Evolutionary conservation across 2,888 invertebrate species (phyloP).

Genomic region (Proisotoma minuta): DNA sequence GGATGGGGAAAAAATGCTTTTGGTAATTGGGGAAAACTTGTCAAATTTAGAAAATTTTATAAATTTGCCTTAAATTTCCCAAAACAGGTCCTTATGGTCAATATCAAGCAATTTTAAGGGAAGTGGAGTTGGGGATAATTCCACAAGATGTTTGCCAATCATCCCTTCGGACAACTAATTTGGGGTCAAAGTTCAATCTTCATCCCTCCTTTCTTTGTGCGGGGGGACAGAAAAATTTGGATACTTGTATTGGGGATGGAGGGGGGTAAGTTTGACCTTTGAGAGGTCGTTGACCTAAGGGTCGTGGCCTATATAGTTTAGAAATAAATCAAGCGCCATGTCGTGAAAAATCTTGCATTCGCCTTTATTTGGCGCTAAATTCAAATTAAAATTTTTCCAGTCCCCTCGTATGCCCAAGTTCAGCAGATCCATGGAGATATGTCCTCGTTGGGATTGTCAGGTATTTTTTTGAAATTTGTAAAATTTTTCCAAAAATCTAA

Average conservation of each 20-base stretch:
- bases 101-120: slow-evolving; percentile 44
- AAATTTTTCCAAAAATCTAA: not conserved
- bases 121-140: slow-evolving; percentile 42
- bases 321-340: not conserved
- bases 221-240: slow-evolving; percentile 42
- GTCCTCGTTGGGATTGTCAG: slow-evolving; percentile 41
- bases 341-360: not conserved
- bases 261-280: no score
- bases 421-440: slow-evolving; percentile 43
- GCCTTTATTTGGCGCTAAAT: not conserved
- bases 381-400: slow-evolving; percentile 18
- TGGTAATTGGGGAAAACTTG: slow-evolving; percentile 53
- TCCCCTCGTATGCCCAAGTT: slow-evolving; percentile 43
- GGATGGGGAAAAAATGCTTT: slow-evolving; percentile 73
- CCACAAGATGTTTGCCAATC: slow-evolving; percentile 31
- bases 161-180: slow-evolving; percentile 38
- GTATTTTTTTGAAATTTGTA: not conserved
- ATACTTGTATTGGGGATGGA: slow-evolving; percentile 43
- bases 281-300: not conserved
- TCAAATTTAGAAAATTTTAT: not conserved
- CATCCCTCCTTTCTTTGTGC: slow-evolving; percentile 45
- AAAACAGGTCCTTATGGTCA: slow-evolving; percentile 33
- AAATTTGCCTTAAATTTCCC: not conserved
- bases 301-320: not conserved
- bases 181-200: slow-evolving; percentile 38